Conservation (phyloP, 2,113 vertebrate genomes). For the Abramis brama region DNA sequence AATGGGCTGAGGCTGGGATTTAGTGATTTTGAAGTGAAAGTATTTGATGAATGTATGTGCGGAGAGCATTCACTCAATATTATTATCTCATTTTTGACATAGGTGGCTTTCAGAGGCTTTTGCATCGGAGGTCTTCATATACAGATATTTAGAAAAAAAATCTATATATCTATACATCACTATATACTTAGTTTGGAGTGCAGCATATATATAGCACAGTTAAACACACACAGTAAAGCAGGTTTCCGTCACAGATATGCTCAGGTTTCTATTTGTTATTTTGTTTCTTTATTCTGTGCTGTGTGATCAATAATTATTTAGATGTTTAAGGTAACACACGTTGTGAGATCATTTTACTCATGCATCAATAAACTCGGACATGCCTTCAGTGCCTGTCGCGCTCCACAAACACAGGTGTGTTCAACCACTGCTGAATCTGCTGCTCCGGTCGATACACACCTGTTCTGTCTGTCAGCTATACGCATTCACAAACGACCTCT, state of each 20-base stretch:
- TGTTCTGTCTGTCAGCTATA: conserved; percentile 2
- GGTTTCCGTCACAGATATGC: background rate
- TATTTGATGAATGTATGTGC: too few species aligned
- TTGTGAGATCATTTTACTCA: conserved; percentile 20
- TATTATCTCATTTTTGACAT: too few species aligned
- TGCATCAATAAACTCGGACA: background rate
- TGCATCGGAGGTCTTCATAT: too few species aligned
- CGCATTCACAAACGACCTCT: background rate
- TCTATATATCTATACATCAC: background rate
- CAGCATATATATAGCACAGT: background rate
- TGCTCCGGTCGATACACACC: conserved; percentile 11
- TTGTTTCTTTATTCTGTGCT: background rate
- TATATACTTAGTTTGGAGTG: background rate
- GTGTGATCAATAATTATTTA: background rate
- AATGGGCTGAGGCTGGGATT: too few species aligned
- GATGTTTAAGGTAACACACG: conserved; percentile 23
- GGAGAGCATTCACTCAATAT: too few species aligned
- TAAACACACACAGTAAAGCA: background rate
- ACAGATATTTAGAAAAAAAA: too few species aligned
- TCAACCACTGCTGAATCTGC: conserved; percentile 12
- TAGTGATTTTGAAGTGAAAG: too few species aligned
- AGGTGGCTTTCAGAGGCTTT: too few species aligned
- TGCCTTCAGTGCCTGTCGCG: background rate
- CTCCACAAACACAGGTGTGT: background rate
- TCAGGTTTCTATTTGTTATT: conserved; percentile 13